A percentile compares a stretch with the other conserved stretches of the same genome.
phyloP scores from a whole-genome alignment of 2,888 invertebrate species.

The Epinotia nisella region DNA sequence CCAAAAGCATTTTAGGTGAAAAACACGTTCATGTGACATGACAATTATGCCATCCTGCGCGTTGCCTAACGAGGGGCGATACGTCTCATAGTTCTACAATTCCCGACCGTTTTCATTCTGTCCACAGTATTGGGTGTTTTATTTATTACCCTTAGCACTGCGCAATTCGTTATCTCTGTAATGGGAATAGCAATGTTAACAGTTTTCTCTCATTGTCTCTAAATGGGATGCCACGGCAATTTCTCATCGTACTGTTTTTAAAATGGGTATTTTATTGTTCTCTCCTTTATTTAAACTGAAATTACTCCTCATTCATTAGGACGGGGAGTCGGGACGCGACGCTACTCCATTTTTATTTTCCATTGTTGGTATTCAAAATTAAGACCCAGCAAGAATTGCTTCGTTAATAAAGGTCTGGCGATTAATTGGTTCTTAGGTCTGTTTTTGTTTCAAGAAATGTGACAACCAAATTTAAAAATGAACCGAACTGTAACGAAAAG shows the following conservation, averaged over 20 bases:
- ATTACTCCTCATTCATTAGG: conserved; percentile 82
- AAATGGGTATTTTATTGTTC: conserved; percentile 80
- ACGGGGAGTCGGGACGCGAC: conserved; percentile 68
- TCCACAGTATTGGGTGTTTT: conserved; percentile 40
- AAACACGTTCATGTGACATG: conserved; percentile 37
- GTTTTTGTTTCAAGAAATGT: conserved; percentile 62
- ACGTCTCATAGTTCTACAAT: conserved; percentile 34
- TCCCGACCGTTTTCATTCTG: conserved; percentile 29
- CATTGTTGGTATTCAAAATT: conserved; percentile 83
- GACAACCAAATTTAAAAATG: conserved; percentile 52
- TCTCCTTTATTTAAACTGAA: conserved; percentile 80
- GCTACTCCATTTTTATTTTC: conserved; percentile 78
- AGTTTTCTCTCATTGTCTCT: conserved; percentile 70
- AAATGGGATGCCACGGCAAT: conserved; percentile 75
- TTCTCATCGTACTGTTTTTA: conserved; percentile 76
- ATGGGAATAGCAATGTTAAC: conserved; percentile 70
- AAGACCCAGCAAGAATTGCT: conserved; percentile 79
- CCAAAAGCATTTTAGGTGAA: conserved; percentile 1
- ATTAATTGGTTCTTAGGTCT: conserved; percentile 72
- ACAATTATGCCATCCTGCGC: conserved; percentile 21
- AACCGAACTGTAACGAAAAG: background rate
- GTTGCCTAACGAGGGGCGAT: conserved; percentile 31
- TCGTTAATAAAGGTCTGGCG: conserved; percentile 77
- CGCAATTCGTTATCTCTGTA: conserved; percentile 55
- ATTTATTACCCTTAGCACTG: conserved; percentile 35